phyloP scores from a whole-genome alignment of 1,140 invertebrate species.

The Penaeus indicus region DNA sequence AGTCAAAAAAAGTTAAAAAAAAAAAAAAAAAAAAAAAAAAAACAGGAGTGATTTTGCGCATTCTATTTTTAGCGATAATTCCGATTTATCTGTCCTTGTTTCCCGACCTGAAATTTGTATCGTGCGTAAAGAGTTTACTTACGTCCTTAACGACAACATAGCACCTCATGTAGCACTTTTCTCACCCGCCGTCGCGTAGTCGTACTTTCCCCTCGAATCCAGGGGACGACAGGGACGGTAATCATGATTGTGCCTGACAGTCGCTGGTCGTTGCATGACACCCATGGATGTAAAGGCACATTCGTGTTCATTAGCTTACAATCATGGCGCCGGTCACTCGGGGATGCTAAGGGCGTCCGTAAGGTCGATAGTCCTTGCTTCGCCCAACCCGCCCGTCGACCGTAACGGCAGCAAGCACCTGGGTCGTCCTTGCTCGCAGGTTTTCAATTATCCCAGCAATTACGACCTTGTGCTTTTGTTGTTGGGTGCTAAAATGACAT shows the following conservation, averaged over 20 bases:
- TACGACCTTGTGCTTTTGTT: conserved; percentile 60
- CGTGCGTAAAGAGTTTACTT: too few species aligned
- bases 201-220: neutral
- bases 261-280: conserved; percentile 41
- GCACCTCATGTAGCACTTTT: too few species aligned
- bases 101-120: too few species aligned
- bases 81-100: too few species aligned
- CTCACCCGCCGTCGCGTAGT: too few species aligned
- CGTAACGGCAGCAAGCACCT: neutral
- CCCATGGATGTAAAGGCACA: conserved; percentile 29
- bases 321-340: conserved; percentile 9
- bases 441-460: conserved; percentile 59
- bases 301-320: conserved; percentile 53
- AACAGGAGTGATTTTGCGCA: too few species aligned
- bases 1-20: too few species aligned
- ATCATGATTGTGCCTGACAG: neutral
- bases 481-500: conserved; percentile 58
- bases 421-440: conserved; percentile 25
- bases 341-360: neutral
- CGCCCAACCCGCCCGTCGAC: too few species aligned
- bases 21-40: too few species aligned
- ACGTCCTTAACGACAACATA: too few species aligned
- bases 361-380: neutral
- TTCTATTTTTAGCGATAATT: too few species aligned
- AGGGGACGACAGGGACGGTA: neutral